Percentiles rank a stretch among this genome's conserved stretches.
phyloP scores from a whole-genome alignment of 2,113 vertebrate genomes.

The Melanocharis versteri region DNA sequence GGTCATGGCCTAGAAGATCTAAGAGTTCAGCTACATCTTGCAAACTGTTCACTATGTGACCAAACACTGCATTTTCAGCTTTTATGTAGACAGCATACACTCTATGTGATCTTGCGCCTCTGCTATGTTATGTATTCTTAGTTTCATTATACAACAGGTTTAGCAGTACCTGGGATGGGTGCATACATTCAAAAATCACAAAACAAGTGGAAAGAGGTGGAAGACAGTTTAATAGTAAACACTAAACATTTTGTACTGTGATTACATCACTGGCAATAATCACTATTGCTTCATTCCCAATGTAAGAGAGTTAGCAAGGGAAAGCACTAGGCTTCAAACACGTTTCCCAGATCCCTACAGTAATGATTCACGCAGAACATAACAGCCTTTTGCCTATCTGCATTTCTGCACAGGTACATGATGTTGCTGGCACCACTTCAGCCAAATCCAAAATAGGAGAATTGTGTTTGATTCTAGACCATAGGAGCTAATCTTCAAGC shows the following conservation, averaged over 20 bases:
- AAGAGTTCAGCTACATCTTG: neutral
- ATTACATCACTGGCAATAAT: neutral
- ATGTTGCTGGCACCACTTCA: neutral
- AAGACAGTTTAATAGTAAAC: conserved; percentile 11
- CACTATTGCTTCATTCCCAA: neutral
- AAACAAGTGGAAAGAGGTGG: neutral
- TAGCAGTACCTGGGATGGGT: neutral
- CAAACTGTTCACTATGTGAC: neutral
- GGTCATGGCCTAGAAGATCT: neutral
- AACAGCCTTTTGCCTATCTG: neutral
- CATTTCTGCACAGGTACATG: neutral
- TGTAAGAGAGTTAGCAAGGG: neutral
- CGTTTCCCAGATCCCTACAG: neutral
- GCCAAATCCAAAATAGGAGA: neutral
- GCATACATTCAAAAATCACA: neutral
- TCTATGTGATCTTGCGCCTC: neutral
- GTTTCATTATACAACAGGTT: neutral
- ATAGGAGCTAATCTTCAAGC: conserved; percentile 6
- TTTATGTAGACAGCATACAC: neutral
- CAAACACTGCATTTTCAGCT: neutral
- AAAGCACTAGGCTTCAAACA: neutral
- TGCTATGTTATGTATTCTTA: neutral
- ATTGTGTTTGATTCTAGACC: neutral
- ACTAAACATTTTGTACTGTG: neutral
- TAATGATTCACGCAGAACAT: neutral